Percentiles rank a stretch among this genome's conserved stretches.
These are phyloP conservation scores for Panthera tigris DNA, from an alignment of 2,113 vertebrate genomes.

Conservation along the genomic window DNA sequence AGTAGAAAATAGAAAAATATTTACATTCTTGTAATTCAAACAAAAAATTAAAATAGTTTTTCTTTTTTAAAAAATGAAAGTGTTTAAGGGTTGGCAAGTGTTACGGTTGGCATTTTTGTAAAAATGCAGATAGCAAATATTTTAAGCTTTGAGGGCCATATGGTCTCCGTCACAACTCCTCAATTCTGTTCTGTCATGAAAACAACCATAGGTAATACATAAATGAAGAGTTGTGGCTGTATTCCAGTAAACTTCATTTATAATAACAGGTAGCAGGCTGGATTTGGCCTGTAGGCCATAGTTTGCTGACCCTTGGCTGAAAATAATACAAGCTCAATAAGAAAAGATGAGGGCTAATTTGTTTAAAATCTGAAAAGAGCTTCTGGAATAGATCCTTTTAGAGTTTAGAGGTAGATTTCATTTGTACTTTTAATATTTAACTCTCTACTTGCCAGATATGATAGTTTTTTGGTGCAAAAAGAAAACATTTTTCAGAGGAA, in stretches of 20 bases:
- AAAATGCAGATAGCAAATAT: not conserved
- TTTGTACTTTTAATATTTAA: not conserved
- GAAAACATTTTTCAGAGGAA: not conserved
- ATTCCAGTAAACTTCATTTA: not conserved
- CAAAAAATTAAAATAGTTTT: not conserved
- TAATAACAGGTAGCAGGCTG: not conserved
- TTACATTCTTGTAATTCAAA: not conserved
- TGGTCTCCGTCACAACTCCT: not conserved
- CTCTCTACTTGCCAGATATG: not conserved
- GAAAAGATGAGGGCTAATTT: not conserved
- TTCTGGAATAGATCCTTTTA: not conserved
- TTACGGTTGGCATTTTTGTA: not conserved
- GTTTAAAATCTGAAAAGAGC: not conserved
- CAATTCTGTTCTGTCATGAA: not conserved
- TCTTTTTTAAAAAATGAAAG: not conserved
- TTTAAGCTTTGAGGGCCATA: not conserved
- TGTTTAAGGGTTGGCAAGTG: not conserved
- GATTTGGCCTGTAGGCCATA: not conserved
- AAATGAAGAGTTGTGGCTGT: not conserved
- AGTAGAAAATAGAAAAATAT: not conserved
- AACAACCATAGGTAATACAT: not conserved
- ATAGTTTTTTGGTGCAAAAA: not conserved
- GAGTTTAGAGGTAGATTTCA: not conserved
- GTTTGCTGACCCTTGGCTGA: not conserved
- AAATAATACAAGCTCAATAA: not conserved